Evolutionary conservation across 1,140 invertebrate species (phyloP).

Genomic region (Rhyzopertha dominica): DNA sequence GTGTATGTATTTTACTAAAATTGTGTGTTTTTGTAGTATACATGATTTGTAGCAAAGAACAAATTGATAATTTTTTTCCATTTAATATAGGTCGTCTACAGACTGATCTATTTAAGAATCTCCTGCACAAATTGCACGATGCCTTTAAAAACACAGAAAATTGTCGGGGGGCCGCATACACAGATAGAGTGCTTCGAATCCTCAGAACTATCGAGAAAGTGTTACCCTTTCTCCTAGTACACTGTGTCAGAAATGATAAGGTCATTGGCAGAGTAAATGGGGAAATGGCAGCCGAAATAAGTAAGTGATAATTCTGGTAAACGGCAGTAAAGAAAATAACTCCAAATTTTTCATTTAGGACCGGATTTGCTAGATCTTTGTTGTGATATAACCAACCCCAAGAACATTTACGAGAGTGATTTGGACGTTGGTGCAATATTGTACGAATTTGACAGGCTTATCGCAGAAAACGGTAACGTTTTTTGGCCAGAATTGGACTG

Average conservation of each 20-base stretch:
- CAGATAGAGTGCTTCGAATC: conserved; percentile 32
- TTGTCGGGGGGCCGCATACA: conserved; percentile 26
- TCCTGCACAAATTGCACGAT: conserved; percentile 34
- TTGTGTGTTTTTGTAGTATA: too few species aligned
- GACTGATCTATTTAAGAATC: conserved; percentile 32
- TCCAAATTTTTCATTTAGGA: conserved; percentile 41
- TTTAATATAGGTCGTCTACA: conserved; percentile 20
- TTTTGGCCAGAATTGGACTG: conserved; percentile 54
- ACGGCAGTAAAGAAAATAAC: background rate
- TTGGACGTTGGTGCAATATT: conserved; percentile 49
- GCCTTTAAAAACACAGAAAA: conserved; percentile 32
- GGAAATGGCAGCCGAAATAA: conserved; percentile 43
- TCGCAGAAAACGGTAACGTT: conserved; percentile 42
- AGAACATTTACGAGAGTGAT: conserved; percentile 49
- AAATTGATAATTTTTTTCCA: conserved; percentile 9
- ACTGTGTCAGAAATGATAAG: conserved; percentile 44
- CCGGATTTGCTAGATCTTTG: conserved; percentile 45
- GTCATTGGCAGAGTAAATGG: conserved; percentile 44
- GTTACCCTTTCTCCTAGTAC: conserved; percentile 51
- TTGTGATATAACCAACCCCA: conserved; percentile 50
- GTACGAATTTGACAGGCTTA: conserved; percentile 51
- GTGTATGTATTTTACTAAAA: too few species aligned
- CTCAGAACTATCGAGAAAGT: conserved; percentile 48
- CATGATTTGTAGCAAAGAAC: conserved; percentile 1
- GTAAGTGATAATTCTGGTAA: conserved; percentile 34